Evolutionary conservation across 2,113 vertebrate species (phyloP).

Genomic region (Scomber japonicus): DNA sequence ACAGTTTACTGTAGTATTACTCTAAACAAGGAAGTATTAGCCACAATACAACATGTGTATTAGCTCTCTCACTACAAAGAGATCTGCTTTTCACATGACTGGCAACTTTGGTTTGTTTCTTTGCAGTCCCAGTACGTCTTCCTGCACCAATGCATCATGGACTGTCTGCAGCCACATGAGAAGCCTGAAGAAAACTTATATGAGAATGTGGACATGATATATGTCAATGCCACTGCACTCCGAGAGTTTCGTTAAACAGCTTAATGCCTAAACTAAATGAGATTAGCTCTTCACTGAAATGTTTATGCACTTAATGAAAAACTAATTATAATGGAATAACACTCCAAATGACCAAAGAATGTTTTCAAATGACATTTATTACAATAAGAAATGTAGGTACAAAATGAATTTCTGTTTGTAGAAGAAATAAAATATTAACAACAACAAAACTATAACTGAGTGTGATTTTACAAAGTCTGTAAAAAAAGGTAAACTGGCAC

Average conservation of each 20-base stretch:
- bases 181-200: slow-evolving; percentile 51
- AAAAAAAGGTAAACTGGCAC: neutral
- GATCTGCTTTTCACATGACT: slow-evolving; percentile 32
- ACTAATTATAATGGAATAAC: neutral
- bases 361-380: slow-evolving; percentile 29
- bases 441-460: slow-evolving; percentile 23
- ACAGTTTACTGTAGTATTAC: neutral
- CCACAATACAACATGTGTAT: neutral
- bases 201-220: slow-evolving; percentile 78
- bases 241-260: slow-evolving; percentile 21
- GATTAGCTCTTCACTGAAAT: slow-evolving; percentile 1
- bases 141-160: slow-evolving; percentile 89
- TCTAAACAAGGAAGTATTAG: neutral
- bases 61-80: neutral
- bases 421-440: slow-evolving; percentile 47
- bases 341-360: slow-evolving; percentile 30
- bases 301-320: slow-evolving; percentile 26
- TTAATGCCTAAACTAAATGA: neutral
- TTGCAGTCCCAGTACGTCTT: slow-evolving; percentile 89
- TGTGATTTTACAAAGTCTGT: slow-evolving; percentile 2
- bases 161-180: slow-evolving; percentile 41
- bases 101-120: neutral
- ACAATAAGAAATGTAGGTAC: slow-evolving; percentile 3
- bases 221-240: slow-evolving; percentile 78
- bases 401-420: slow-evolving; percentile 24